phyloP scores from a whole-genome alignment of 1,140 invertebrate genomes.

The Pentalonia nigronervosa region DNA sequence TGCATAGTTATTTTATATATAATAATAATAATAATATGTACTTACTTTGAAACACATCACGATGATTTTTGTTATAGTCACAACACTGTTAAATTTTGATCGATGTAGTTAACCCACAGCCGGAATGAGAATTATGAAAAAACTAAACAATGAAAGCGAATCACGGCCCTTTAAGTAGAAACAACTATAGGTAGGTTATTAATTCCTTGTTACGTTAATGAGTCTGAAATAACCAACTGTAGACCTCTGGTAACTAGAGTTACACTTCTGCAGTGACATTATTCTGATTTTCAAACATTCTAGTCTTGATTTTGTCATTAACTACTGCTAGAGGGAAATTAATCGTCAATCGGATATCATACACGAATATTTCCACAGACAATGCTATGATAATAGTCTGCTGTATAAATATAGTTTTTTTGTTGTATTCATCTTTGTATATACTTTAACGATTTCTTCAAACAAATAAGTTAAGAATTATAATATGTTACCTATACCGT shows the following conservation, averaged over 20 bases:
- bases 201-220: neutral
- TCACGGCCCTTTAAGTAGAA: neutral
- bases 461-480: neutral
- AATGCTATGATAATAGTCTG: neutral
- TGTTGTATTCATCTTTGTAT: no score
- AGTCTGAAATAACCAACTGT: neutral
- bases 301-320: neutral
- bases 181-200: neutral
- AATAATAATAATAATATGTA: neutral
- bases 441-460: neutral
- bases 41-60: constrained; percentile 5
- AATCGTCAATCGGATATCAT: neutral
- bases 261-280: neutral
- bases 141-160: neutral
- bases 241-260: no score
- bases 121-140: neutral
- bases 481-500: neutral
- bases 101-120: neutral
- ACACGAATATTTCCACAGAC: neutral
- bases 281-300: neutral
- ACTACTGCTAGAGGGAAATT: neutral
- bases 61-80: neutral
- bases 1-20: neutral
- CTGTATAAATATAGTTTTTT: neutral
- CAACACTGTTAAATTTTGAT: neutral